Percentiles rank a stretch among this genome's conserved stretches.
Evolutionary conservation across 2,888 invertebrate species (phyloP).

Genomic region (Acrobasis consociella): DNA sequence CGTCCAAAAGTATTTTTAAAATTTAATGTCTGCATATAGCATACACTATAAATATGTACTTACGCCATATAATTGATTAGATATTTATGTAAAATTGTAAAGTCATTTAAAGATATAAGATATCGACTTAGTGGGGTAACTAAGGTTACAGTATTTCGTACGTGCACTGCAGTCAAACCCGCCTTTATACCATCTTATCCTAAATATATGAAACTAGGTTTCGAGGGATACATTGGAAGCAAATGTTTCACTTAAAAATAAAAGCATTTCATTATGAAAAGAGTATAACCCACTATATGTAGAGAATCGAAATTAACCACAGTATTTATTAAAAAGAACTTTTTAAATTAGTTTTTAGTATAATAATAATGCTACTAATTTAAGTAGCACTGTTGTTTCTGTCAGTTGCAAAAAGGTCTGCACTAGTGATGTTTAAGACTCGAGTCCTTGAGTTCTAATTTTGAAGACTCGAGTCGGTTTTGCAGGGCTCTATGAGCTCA

Average conservation of each 20-base stretch:
- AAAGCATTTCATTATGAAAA: neutral
- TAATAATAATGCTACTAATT: no score
- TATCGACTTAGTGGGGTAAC: constrained; percentile 19
- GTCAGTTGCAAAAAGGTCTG: no score
- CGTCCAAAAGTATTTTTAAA: no score
- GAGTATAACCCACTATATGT: neutral
- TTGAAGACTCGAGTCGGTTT: no score
- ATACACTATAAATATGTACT: no score
- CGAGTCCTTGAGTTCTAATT: no score
- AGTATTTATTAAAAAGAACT: no score
- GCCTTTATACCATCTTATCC: neutral
- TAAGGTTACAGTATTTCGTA: constrained; percentile 13
- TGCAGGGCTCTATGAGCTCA: no score
- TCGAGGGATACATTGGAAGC: neutral
- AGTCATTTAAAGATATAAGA: constrained; percentile 2
- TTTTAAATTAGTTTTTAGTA: no score
- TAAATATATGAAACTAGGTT: constrained; percentile 15
- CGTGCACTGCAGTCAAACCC: neutral
- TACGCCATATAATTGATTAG: constrained; percentile 4
- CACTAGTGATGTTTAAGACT: no score
- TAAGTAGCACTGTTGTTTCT: no score
- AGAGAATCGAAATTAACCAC: no score
- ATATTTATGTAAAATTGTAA: neutral
- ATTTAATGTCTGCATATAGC: neutral
- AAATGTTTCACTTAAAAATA: constrained; percentile 7